Percentiles rank a stretch among this genome's conserved stretches.
phyloP scores from a whole-genome alignment of 2,888 invertebrate genomes.

The Notodonta dromedarius region DNA sequence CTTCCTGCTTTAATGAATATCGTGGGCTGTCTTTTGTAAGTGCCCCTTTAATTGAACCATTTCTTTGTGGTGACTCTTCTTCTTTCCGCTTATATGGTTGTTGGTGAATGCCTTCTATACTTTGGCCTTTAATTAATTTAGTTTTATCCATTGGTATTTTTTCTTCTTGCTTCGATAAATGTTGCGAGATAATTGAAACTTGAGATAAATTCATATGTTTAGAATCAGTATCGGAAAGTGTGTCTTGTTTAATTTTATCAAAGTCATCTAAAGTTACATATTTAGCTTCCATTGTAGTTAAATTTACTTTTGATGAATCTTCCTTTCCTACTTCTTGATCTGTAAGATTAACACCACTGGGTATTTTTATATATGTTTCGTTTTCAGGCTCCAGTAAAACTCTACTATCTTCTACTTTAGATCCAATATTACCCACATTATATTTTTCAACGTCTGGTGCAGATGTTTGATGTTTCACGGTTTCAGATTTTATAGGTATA shows the following conservation, averaged over 20 bases:
- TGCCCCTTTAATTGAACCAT: no score
- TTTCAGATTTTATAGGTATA: not conserved
- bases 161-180: no score
- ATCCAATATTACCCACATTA: not conserved
- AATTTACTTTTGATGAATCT: not conserved
- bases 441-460: not conserved
- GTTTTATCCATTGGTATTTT: not conserved
- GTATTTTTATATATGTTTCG: not conserved
- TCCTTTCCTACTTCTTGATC: not conserved
- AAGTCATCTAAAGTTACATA: not conserved
- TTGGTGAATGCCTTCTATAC: not conserved
- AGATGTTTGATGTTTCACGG: not conserved
- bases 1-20: no score
- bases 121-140: not conserved
- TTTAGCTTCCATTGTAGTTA: not conserved
- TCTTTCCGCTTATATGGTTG: not conserved
- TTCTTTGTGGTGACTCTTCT: not conserved
- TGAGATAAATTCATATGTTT: not conserved
- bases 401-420: not conserved
- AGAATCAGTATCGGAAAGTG: not conserved
- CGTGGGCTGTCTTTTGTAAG: no score
- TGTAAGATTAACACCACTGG: not conserved
- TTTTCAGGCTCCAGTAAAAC: conserved; percentile 1
- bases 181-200: not conserved
- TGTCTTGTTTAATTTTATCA: not conserved